These are phyloP conservation scores for Catharus minimus DNA, from an alignment of 2,113 vertebrate species.

Conservation along the genomic window DNA sequence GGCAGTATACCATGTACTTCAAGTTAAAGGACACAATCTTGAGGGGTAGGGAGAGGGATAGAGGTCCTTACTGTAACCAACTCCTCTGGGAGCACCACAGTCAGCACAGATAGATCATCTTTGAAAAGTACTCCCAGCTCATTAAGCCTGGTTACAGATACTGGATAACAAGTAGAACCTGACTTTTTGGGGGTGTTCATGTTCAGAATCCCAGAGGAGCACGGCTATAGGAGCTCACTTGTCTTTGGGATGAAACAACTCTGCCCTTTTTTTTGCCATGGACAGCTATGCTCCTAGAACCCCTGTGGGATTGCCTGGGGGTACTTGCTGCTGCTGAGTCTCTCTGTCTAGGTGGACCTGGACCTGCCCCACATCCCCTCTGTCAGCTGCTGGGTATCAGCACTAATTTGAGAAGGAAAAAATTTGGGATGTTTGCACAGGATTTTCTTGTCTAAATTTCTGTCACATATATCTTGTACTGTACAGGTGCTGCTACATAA, in stretches of 20 bases:
- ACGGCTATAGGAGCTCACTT: fast-evolving
- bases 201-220: neutral
- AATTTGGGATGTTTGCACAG: fast-evolving
- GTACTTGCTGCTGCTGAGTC: fast-evolving
- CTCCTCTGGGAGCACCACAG: neutral
- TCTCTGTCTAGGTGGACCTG: neutral
- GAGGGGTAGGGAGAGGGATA: neutral
- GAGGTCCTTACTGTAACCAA: neutral
- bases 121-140: neutral
- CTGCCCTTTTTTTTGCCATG: neutral
- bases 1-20: neutral
- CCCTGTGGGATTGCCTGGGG: neutral
- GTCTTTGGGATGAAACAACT: neutral
- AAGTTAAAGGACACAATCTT: neutral
- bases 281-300: neutral
- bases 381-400: neutral
- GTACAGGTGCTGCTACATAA: neutral
- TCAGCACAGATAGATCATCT: neutral
- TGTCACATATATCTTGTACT: neutral
- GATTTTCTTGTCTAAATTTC: neutral
- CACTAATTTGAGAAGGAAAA: neutral
- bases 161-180: neutral
- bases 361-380: neutral
- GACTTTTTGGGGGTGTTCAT: fast-evolving
- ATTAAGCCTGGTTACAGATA: neutral